Evolutionary conservation across 2,113 vertebrate species (phyloP), one percentile per base, ranked within the genome.

Genomic region (Burhinus bistriatus): DNA sequence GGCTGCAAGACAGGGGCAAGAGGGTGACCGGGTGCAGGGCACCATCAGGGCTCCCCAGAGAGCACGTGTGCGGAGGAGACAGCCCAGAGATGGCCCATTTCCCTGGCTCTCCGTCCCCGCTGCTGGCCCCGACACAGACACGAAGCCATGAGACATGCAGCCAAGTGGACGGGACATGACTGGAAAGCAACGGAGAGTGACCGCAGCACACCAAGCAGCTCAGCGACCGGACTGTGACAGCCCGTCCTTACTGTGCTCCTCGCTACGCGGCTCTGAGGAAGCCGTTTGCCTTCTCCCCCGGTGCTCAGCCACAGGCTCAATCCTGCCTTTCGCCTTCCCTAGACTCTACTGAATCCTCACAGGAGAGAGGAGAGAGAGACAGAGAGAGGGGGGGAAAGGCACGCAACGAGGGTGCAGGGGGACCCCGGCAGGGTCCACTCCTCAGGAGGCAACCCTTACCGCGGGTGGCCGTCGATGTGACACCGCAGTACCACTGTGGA

Each of bases 401-500:
- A 77, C 59, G n/a, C 64, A 76, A 73, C 30, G 4, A 89, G 94
- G 84, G 92, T 75, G 65, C 77, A 26, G 65, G 69, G 55, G 83
- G 49, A 89, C 76, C 80, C 16, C 32, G 27, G 61, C 73, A 64
- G 78, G 81, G 84, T 83, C 94, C 47, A 1, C 66, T 96, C 92
- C 82, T 77, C 4, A 1, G 87, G 54, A 88, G 79, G 71, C 78
- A 76, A 72, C 86, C 77, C 99, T 99, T 98, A 99, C 99, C 99
- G 99, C 14, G 99, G 99, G 96, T 99, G 99, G 90, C 99, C 99
- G 2, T 99, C 99, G 25, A 99, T 99, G 89, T 99, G 98, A 94
- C 99, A 99, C 51, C 98, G 99, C 85, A 99, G 96, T 0, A 98
- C 98, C 96, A 99, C 98, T 29, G 98, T 97, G 12, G 98, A 97